Evolutionary conservation across 2,113 vertebrate species (phyloP).

Genomic region (Nothocercus nigrocapillus): DNA sequence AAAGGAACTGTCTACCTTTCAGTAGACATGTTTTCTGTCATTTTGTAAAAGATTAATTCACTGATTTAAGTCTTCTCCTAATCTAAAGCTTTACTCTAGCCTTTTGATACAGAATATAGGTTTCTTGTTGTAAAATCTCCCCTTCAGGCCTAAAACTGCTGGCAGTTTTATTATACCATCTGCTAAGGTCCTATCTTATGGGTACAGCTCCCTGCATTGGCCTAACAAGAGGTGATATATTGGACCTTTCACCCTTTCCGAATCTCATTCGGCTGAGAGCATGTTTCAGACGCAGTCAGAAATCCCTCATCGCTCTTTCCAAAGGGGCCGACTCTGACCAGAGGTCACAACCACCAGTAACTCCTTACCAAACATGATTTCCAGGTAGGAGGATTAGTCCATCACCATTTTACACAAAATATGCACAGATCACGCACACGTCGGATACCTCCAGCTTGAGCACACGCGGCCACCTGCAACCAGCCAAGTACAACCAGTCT

Average conservation of each 20-base stretch:
- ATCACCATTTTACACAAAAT: background rate
- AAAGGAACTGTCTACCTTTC: background rate
- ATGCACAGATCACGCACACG: background rate
- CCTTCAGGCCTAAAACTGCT: background rate
- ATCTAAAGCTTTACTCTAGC: background rate
- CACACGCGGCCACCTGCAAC: background rate
- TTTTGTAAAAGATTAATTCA: background rate
- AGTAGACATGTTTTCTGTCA: background rate
- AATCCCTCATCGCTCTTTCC: background rate
- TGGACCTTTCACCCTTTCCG: background rate
- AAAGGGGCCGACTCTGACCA: background rate
- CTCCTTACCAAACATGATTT: background rate
- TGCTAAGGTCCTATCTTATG: background rate
- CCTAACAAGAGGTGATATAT: background rate
- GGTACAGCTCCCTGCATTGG: background rate
- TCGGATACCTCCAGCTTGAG: background rate
- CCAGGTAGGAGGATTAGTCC: constrained; percentile 43
- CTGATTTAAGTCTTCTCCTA: background rate
- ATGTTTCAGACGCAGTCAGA: background rate
- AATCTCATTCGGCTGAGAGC: background rate
- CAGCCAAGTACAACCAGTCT: background rate
- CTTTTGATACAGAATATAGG: background rate
- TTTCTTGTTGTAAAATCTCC: constrained; percentile 12
- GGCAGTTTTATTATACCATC: constrained; percentile 17
- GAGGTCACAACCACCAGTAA: background rate